Percentiles rank a stretch among this genome's conserved stretches.
Evolutionary conservation across 2,888 invertebrate genomes (phyloP).

Genomic region (Stratiomys singularior): DNA sequence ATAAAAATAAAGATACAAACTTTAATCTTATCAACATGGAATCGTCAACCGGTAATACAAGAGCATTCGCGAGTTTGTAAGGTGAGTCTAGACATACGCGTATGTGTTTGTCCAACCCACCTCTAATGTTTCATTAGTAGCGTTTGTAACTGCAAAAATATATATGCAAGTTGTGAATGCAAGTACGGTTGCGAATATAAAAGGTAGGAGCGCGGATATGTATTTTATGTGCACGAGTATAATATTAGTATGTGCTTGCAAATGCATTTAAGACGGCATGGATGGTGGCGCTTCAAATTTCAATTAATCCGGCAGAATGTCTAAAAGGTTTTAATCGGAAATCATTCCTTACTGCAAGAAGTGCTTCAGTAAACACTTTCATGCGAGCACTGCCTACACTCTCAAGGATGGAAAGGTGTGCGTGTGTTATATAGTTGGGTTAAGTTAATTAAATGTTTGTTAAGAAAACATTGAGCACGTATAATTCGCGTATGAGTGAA

Average conservation of each 20-base stretch:
- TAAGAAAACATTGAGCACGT: too few relatives aligned
- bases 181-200: too few relatives aligned
- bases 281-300: constrained; percentile 46
- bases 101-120: neutral
- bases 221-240: neutral
- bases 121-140: neutral
- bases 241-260: neutral
- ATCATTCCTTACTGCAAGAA: neutral
- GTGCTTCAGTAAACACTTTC: neutral
- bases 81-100: constrained; percentile 20
- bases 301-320: constrained; percentile 41
- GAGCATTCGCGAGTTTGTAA: neutral
- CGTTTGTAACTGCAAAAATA: neutral
- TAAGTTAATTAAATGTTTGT: too few relatives aligned
- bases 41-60: neutral
- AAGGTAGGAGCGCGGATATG: too few relatives aligned
- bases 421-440: too few relatives aligned
- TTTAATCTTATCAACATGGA: constrained; percentile 20
- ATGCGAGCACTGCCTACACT: too few relatives aligned
- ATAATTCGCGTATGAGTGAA: too few relatives aligned
- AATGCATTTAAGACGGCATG: neutral
- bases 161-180: neutral
- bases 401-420: too few relatives aligned
- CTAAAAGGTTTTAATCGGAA: constrained; percentile 36
- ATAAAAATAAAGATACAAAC: too few relatives aligned